Conservation (phyloP, 2,113 vertebrate species). For the Melanotaenia duboulayi region DNA sequence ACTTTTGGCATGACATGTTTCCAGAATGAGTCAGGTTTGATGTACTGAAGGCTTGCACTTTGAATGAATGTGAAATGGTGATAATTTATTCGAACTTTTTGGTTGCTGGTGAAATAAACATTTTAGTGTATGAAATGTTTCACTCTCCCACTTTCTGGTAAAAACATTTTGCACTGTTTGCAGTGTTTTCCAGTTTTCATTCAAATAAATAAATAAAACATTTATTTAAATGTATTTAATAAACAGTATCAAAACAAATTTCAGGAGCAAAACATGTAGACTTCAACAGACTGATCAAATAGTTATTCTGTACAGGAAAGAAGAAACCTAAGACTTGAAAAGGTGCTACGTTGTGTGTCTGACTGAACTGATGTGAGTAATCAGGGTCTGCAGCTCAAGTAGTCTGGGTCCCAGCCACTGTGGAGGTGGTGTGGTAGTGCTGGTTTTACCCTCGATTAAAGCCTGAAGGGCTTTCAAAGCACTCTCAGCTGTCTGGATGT, state of each 20-base stretch:
- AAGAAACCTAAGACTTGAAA: slow-evolving; percentile 9
- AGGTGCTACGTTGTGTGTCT: slow-evolving; percentile 18
- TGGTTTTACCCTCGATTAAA: slow-evolving; percentile 56
- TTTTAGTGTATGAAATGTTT: slow-evolving; percentile 57
- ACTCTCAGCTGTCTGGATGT: slow-evolving; percentile 80
- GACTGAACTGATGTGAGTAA: slow-evolving; percentile 67
- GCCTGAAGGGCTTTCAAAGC: slow-evolving; percentile 84
- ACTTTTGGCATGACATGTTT: slow-evolving; percentile 25
- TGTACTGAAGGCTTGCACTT: slow-evolving; percentile 68
- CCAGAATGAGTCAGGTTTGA: slow-evolving; percentile 45
- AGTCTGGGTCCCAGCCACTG: slow-evolving; percentile 85
- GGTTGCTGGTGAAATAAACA: slow-evolving; percentile 80
- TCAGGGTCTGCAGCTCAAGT: slow-evolving; percentile 79
- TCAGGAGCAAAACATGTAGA: slow-evolving; percentile 14
- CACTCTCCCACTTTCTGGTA: slow-evolving; percentile 16
- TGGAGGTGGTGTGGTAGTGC: slow-evolving; percentile 69
- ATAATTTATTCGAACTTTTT: slow-evolving; percentile 83
- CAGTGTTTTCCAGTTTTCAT: no score
- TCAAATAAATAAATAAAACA: slow-evolving; percentile 2
- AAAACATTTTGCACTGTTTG: no score
- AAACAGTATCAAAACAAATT: slow-evolving; percentile 11
- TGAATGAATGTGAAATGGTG: slow-evolving; percentile 69
- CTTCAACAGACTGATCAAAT: background rate
- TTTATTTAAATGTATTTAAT: slow-evolving; percentile 60
- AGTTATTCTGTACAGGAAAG: background rate